Base-by-base conservation (phyloP, 1,140 invertebrate genomes). In the Drosophila navojoa region DNA sequence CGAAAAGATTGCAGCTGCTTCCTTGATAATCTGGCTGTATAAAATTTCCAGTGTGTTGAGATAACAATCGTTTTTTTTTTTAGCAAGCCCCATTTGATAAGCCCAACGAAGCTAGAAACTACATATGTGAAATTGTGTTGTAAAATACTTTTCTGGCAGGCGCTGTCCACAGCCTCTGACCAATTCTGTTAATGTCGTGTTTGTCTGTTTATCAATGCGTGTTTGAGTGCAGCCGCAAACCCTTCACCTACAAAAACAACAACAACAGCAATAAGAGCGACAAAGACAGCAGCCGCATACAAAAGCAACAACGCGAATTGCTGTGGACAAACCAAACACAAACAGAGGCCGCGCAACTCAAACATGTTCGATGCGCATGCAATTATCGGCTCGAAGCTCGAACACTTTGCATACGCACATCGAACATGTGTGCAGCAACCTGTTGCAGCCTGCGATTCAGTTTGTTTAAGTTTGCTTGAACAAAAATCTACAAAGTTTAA, bases 1-100 rank as follows among this genome's bases (percentile, higher is more conserved):
- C 50, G 62, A 44, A 13, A 49, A 50, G 64, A 59, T 59, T 59
- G 27, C 45, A 50, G 40, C 15, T 15, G n/a, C 15, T 45, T 67
- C 10, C 47, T 13, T 42, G 13, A 42, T 73, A 73, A 73, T 73
- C 71, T 73, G 35, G 22, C 19, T 71, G 54, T 70, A 72, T 71
- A 77, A 72, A 77, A 64, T 54, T 59, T 60, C 29, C 64, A 66
- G 50, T 63, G 27, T 71, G 67, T 47, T 67, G 61, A 81, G 79
- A 86, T 87, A 87, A 72, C 60, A 75, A 90, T 78, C 62, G 54
- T 63, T 47, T 45, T 32, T 53, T 42, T 63, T 59, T 45, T 42
- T 60, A 63, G 32, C 42, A 58, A 54, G 44, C 54, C 27, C 6
- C 22, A n/a, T 74, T 16, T 71, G 73, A 76, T 71, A 76, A 22